Evolutionary conservation across 2,888 invertebrate species (phyloP), one percentile per base, ranked within the genome.

Genomic region (Rhabditophanes sp.): DNA sequence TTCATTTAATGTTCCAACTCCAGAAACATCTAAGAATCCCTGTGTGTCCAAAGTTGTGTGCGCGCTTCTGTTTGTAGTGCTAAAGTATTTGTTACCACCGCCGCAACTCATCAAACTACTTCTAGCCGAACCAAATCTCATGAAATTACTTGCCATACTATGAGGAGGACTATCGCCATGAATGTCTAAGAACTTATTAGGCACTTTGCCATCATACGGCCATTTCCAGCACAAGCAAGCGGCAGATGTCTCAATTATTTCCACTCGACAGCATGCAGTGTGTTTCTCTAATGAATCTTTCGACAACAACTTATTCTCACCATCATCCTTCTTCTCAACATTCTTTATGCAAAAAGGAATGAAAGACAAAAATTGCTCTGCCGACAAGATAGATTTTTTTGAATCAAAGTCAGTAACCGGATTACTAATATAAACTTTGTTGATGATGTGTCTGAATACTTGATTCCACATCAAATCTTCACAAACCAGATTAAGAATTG

Each of bases 401-500:
- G 37, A 30, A 24, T 44, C 44, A 30, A 21, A 29, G 30, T n/a
- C n/a, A n/a, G n/a, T n/a, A n/a, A 29, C 12, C 18, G 30, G 30
- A 14, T 29, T 20, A 3, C 30, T 20, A 17, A 17, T n/a, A 22
- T 28, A 20, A 4, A 28, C 25, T 23, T 12, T 23, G 34, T n/a
- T n/a, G n/a, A n/a, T n/a, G n/a, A n/a, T n/a, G n/a, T n/a, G n/a
- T 69, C 65, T 69, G 63, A 82, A 77, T 28, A 85, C 75, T 30
- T 90, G 71, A 63, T 87, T 84, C 53, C 85, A 71, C 81, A 93
- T 82, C 27, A 90, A 76, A 67, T 93, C 93, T 68, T 93, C 93
- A 69, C 85, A 88, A 68, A 87, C 82, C 41, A 90, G 71, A 55
- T 82, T 79, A 32, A 90, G 74, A 40, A 93, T 71, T 0, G 85